phyloP scores from a whole-genome alignment of 2,888 invertebrate species.

The Lasioglossum zephyrum region DNA sequence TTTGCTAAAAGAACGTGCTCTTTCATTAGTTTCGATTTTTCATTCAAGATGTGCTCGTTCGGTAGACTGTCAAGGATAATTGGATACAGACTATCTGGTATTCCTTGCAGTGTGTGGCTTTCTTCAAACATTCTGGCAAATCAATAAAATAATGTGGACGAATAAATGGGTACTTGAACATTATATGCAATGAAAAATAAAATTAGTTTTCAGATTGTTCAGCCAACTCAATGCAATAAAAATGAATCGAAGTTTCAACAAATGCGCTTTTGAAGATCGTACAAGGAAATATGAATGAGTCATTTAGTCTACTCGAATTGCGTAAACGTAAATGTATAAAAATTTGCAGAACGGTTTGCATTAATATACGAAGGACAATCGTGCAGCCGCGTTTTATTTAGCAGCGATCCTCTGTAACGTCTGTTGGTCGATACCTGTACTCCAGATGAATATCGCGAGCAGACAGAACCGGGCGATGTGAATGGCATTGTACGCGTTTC shows the following conservation, averaged over 20 bases:
- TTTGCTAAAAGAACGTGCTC: not conserved
- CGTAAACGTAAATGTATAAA: not conserved
- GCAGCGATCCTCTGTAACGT: slow-evolving; percentile 19
- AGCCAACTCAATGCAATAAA: not conserved
- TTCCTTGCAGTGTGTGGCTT: not conserved
- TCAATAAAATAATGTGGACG: not conserved
- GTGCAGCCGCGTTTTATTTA: not conserved
- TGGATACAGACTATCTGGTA: too few species aligned
- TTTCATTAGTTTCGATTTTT: not conserved
- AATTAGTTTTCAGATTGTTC: too few species aligned
- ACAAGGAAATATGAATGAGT: not conserved
- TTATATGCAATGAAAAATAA: not conserved
- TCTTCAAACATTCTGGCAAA: not conserved
- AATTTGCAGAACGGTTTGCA: not conserved
- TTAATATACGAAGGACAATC: not conserved
- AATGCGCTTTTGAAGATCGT: not conserved
- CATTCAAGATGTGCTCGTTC: not conserved
- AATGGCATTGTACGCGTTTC: slow-evolving; percentile 71
- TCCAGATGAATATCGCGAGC: slow-evolving; percentile 46
- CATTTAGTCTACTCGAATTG: not conserved
- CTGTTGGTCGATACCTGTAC: slow-evolving; percentile 32
- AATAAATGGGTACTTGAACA: not conserved
- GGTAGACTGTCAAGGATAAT: too few species aligned
- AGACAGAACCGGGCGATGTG: slow-evolving; percentile 57
- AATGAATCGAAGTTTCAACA: not conserved